Conservation (phyloP, 2,888 invertebrate genomes). For the Neoaliturus tenellus region DNA sequence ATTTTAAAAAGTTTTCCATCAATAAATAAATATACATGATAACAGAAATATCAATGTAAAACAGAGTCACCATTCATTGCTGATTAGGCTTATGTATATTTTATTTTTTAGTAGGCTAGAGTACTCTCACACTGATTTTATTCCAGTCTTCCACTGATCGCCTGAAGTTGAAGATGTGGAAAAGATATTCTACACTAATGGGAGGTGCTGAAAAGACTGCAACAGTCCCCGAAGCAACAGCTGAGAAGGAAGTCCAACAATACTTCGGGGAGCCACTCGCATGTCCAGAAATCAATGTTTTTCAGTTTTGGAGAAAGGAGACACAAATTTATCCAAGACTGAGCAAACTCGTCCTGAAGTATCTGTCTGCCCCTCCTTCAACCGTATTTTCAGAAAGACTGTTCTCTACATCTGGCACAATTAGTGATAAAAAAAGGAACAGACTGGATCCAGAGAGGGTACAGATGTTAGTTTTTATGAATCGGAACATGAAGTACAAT, state of each 20-base stretch:
- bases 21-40: too few relatives aligned
- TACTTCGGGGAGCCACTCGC: not conserved
- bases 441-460: not conserved
- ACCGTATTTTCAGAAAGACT: not conserved
- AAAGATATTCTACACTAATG: not conserved
- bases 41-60: too few relatives aligned
- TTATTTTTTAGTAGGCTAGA: too few relatives aligned
- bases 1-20: too few relatives aligned
- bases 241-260: not conserved
- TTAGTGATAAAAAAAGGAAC: not conserved
- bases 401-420: not conserved
- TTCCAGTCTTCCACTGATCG: too few relatives aligned
- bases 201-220: not conserved
- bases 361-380: not conserved
- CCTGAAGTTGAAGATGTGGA: not conserved
- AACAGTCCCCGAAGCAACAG: not conserved
- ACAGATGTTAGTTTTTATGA: not conserved
- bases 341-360: not conserved
- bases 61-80: too few relatives aligned
- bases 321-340: not conserved
- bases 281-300: not conserved
- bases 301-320: not conserved
- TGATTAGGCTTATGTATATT: too few relatives aligned
- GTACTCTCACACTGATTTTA: too few relatives aligned
- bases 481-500: too few relatives aligned